Conservation (phyloP, 2,797 vertebrate genomes). For the Fundulus diaphanus region DNA sequence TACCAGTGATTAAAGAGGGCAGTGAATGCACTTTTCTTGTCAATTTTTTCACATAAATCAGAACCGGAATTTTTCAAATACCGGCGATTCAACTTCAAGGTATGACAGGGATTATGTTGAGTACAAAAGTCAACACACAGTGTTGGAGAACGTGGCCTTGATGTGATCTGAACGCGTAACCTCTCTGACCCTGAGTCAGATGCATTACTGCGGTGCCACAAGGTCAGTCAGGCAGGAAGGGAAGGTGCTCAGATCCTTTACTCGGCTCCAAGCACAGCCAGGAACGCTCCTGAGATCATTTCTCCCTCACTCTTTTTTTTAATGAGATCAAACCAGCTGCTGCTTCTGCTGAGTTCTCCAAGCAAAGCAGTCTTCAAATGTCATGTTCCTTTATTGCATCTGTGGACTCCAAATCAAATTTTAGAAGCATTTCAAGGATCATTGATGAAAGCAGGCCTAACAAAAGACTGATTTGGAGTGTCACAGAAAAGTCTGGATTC, state of each 20-base stretch:
- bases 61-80: background rate
- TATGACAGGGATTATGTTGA: background rate
- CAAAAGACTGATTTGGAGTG: constrained; percentile 3
- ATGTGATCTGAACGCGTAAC: background rate
- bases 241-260: background rate
- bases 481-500: background rate
- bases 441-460: background rate
- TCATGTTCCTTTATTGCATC: constrained; percentile 9
- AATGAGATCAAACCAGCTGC: constrained; percentile 7
- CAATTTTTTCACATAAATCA: background rate
- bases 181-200: background rate
- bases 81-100: background rate
- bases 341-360: background rate
- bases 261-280: constrained; percentile 3
- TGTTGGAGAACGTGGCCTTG: background rate
- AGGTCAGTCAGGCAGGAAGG: background rate
- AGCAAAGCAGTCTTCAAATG: background rate
- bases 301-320: background rate
- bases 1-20: background rate
- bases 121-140: background rate
- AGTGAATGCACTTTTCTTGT: background rate
- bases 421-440: constrained; percentile 4
- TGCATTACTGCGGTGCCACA: background rate
- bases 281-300: background rate
- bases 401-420: constrained; percentile 3